Conservation (phyloP, 64 coral and sea anemone species). For the Actinia tenebrosa region DNA sequence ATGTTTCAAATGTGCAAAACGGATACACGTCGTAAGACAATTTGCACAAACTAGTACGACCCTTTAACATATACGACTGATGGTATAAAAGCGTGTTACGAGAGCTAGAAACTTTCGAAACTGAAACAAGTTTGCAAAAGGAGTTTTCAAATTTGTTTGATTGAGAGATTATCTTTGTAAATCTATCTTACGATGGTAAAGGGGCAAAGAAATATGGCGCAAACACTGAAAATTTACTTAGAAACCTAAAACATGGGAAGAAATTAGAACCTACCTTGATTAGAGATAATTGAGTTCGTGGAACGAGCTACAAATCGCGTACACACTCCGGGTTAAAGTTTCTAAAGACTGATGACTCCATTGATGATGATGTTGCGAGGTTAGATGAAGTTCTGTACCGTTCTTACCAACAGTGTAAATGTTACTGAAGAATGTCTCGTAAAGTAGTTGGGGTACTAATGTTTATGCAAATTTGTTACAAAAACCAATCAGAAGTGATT, state of each 20-base stretch:
- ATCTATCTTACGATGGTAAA: background rate
- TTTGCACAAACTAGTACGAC: background rate
- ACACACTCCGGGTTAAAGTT: background rate
- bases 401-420: background rate
- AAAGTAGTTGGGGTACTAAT: background rate
- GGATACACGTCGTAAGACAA: background rate
- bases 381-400: background rate
- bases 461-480: constrained; percentile 7
- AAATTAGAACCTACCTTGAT: background rate
- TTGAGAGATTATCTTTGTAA: background rate
- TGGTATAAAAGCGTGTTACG: background rate
- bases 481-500: background rate
- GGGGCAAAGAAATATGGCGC: background rate
- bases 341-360: background rate
- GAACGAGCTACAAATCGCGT: background rate
- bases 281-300: background rate
- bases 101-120: background rate
- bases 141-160: background rate
- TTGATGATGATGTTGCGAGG: background rate
- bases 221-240: background rate
- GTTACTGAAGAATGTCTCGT: background rate
- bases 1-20: background rate
- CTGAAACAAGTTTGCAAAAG: background rate
- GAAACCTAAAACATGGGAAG: background rate
- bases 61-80: background rate